These are phyloP conservation scores for Diadromus collaris DNA, from an alignment of 2,888 invertebrate genomes.

Conservation along the genomic window DNA sequence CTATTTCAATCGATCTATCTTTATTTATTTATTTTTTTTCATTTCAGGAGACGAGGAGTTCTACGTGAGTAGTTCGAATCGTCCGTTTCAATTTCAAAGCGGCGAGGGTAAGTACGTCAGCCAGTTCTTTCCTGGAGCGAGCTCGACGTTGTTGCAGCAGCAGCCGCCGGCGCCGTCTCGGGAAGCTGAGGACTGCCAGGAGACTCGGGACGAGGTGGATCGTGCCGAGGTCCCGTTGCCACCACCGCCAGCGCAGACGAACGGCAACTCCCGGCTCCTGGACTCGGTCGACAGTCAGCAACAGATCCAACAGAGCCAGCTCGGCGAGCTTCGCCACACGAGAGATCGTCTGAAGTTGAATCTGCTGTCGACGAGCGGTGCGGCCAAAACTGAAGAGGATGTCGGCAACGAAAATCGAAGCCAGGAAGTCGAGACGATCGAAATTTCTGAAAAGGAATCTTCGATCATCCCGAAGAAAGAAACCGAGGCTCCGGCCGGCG, in stretches of 20 bases:
- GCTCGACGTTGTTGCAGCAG: conserved; percentile 67
- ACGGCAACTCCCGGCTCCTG: conserved; percentile 36
- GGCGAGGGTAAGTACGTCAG: conserved; percentile 82
- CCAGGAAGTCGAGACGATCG: conserved; percentile 36
- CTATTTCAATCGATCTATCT: not conserved
- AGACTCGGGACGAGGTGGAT: conserved; percentile 54
- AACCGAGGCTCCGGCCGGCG: conserved; percentile 23
- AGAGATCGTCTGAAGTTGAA: conserved; percentile 87
- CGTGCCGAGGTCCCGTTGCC: conserved; percentile 17
- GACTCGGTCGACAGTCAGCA: conserved; percentile 45
- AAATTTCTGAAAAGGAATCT: conserved; percentile 9
- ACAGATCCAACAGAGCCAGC: conserved; percentile 70
- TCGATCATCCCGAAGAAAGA: not conserved
- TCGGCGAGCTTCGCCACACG: conserved; percentile 88
- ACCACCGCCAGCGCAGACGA: conserved; percentile 14
- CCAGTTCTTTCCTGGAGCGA: conserved; percentile 87
- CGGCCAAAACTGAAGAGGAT: conserved; percentile 59
- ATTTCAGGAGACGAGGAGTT: conserved; percentile 84
- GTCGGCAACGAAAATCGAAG: conserved; percentile 58
- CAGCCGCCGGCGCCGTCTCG: conserved; percentile 61
- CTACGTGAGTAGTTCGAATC: conserved; percentile 87
- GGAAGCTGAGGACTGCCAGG: conserved; percentile 61
- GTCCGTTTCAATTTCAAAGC: conserved; percentile 84
- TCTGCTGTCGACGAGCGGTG: conserved; percentile 77
- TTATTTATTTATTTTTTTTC: conserved; percentile 34